Evolutionary conservation across 2,113 vertebrate species (phyloP).

Genomic region (Prionailurus viverrinus): DNA sequence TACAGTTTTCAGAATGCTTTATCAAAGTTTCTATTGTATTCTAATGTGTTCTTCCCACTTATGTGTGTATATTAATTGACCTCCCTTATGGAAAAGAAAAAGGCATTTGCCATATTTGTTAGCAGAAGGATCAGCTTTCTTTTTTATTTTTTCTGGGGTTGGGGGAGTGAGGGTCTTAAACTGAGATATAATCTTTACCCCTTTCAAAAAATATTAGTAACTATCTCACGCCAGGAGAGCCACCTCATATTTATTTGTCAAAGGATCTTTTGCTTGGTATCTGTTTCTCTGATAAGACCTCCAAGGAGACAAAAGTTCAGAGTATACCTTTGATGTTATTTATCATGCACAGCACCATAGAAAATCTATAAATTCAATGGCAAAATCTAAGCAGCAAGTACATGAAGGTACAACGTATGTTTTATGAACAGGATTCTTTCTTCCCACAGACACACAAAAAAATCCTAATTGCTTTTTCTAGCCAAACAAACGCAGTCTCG

Average conservation of each 20-base stretch:
- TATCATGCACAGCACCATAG: background rate
- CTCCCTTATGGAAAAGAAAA: background rate
- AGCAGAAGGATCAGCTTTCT: background rate
- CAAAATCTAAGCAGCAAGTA: background rate
- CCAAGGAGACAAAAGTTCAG: background rate
- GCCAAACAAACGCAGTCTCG: background rate
- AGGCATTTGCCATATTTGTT: background rate
- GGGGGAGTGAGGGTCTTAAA: background rate
- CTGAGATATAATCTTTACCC: background rate
- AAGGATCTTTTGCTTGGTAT: background rate
- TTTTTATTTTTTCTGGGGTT: background rate
- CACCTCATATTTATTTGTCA: background rate
- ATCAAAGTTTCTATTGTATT: background rate
- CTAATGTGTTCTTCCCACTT: background rate
- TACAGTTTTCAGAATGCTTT: background rate
- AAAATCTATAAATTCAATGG: constrained; percentile 28
- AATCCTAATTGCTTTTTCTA: background rate
- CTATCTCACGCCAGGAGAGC: background rate
- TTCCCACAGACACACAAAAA: background rate
- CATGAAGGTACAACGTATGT: background rate
- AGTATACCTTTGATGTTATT: background rate
- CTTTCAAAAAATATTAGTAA: background rate
- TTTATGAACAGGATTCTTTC: background rate
- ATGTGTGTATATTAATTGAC: background rate
- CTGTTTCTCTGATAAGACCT: constrained; percentile 31